A percentile compares a stretch with the other conserved stretches of the same genome.
These are phyloP conservation scores for Dipodomys merriami DNA, from an alignment of 2,113 vertebrate species.

Conservation along the genomic window DNA sequence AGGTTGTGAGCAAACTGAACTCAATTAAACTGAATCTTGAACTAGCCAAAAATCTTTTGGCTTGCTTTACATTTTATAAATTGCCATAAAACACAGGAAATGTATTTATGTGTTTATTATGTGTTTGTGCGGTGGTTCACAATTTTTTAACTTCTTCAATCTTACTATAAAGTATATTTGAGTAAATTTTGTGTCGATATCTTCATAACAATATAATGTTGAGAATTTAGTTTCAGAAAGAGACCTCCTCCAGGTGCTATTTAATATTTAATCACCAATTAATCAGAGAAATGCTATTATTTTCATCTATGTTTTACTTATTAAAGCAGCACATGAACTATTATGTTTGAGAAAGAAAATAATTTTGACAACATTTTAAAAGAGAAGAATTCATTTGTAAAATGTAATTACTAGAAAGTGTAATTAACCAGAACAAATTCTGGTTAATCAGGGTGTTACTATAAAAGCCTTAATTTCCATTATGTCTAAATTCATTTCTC, in stretches of 20 bases:
- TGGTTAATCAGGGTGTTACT: slow-evolving; percentile 55
- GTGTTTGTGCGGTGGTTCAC: not conserved
- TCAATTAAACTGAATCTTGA: not conserved
- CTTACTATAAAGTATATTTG: not conserved
- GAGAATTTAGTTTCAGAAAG: slow-evolving; percentile 34
- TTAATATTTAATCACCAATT: slow-evolving; percentile 54
- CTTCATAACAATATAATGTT: not conserved
- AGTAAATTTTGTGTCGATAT: not conserved
- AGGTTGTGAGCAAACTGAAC: not conserved
- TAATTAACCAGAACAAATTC: slow-evolving; percentile 67
- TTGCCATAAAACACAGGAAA: not conserved
- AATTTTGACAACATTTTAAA: slow-evolving; percentile 59
- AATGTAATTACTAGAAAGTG: slow-evolving; percentile 66
- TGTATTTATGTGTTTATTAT: not conserved
- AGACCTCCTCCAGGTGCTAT: not conserved
- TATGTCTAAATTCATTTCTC: slow-evolving; percentile 51
- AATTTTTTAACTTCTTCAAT: not conserved
- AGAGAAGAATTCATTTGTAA: slow-evolving; percentile 44
- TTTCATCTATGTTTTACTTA: slow-evolving; percentile 48
- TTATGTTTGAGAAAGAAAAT: slow-evolving; percentile 45
- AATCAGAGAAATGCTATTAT: slow-evolving; percentile 48
- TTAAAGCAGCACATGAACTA: slow-evolving; percentile 62
- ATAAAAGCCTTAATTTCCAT: slow-evolving; percentile 44
- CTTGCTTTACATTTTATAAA: not conserved
- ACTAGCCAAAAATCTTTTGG: not conserved